Base-by-base conservation (phyloP, 2,797 vertebrate genomes). In the Falco rusticolus region DNA sequence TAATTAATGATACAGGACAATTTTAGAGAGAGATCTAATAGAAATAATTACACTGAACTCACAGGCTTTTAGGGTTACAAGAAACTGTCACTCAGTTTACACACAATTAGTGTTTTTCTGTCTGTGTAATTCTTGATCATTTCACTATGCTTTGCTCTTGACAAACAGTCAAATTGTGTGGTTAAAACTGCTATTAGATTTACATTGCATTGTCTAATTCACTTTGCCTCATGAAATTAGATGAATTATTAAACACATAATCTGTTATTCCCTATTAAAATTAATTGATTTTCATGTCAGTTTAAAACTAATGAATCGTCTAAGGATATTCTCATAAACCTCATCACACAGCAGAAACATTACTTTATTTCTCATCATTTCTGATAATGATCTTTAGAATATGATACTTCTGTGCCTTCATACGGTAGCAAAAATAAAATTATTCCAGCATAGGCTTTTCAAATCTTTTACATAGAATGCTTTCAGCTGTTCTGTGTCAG, bases 241-340 rank as follows among this genome's bases (percentile, higher is more conserved):
- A 98, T 97, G 97, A 98, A 97, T 98, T 97, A 98, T 98, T 98
- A 98, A 98, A 97, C 97, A 97, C 78, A 85, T 97, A 97, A 98
- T 98, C 96, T 97, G 96, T 97, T 97, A 97, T 97, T 98, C 93
- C 93, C 96, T 96, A 98, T 98, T 98, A 98, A 98, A 98, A 98
- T 97, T 98, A 98, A 98, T 98, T 98, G 97, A 97, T 97, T 97
- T 98, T 98, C 91, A 89, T 97, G 96, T 97, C 97, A 96, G 84
- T 97, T 97, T 97, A 97, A 96, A 97, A 97, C 96, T 96, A 97
- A 98, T 96, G 91, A 98, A 97, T 98, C 94, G 92, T 97, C 96
- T 97, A 95, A 97, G 97, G 96, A 97, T 89, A 81, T 93, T 97
- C 95, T 97, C 96, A 97, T 97, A 98, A 97, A 97, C 92, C 82